Evolutionary conservation across 2,797 vertebrate genomes (phyloP).

Genomic region (Protosalanx chinensis): DNA sequence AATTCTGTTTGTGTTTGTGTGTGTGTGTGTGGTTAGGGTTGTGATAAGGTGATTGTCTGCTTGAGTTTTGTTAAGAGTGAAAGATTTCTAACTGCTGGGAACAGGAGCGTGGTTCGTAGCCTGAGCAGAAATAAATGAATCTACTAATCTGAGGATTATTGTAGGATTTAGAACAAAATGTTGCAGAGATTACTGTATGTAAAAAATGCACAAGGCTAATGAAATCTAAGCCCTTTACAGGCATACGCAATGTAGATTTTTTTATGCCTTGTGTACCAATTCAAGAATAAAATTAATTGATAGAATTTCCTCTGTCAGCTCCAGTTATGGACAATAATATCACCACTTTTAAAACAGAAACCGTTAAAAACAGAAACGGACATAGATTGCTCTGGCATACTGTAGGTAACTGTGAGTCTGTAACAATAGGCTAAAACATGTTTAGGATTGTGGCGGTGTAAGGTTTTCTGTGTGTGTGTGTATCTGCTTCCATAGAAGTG

Average conservation of each 20-base stretch:
- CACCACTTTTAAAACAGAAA: slow-evolving; percentile 54
- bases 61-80: slow-evolving; percentile 63
- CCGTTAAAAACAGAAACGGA: slow-evolving; percentile 53
- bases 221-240: slow-evolving; percentile 61
- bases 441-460: slow-evolving; percentile 7
- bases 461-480: neutral
- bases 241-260: slow-evolving; percentile 35
- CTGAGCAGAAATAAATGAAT: slow-evolving; percentile 66
- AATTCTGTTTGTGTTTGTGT: slow-evolving; percentile 6
- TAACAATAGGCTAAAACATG: slow-evolving; percentile 5
- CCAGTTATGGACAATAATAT: slow-evolving; percentile 68
- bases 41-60: slow-evolving; percentile 69
- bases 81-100: slow-evolving; percentile 63
- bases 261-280: slow-evolving; percentile 56
- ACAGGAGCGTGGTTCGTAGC: slow-evolving; percentile 67
- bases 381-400: neutral
- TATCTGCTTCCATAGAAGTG: neutral
- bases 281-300: slow-evolving; percentile 68
- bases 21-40: slow-evolving; percentile 16
- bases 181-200: slow-evolving; percentile 59
- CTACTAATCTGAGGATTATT: slow-evolving; percentile 72
- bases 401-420: neutral
- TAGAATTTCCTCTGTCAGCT: slow-evolving; percentile 64
- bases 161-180: slow-evolving; percentile 64
- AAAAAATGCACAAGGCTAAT: slow-evolving; percentile 66